A percentile compares a stretch with the other conserved stretches of the same genome.
These are phyloP conservation scores for Moxostoma hubbsi DNA, from an alignment of 2,797 vertebrate species.

Conservation along the genomic window DNA sequence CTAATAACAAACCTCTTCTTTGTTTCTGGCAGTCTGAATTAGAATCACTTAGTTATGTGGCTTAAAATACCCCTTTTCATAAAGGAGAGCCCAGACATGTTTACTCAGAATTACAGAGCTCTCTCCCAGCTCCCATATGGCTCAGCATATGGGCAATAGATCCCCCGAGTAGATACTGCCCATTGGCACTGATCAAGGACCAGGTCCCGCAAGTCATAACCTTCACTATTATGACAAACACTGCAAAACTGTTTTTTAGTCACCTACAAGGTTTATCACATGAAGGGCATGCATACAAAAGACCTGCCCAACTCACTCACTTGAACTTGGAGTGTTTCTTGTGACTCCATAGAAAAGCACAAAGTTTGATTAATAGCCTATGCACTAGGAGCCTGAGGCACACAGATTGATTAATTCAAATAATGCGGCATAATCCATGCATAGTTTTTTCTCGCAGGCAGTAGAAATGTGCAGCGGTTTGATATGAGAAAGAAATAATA, in stretches of 20 bases:
- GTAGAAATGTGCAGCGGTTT: not conserved
- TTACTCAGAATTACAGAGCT: constrained; percentile 30
- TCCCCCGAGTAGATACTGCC: constrained; percentile 21
- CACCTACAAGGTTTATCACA: not conserved
- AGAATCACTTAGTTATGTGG: constrained; percentile 24
- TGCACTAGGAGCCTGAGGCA: not conserved
- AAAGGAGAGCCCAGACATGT: constrained; percentile 20
- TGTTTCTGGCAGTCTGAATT: constrained; percentile 13
- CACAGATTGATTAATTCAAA: not conserved
- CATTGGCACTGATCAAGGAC: constrained; percentile 14
- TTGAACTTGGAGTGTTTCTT: not conserved
- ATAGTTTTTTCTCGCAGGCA: not conserved
- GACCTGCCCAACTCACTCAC: not conserved
- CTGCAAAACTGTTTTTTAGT: constrained; percentile 13
- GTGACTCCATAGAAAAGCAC: not conserved
- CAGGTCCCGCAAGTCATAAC: constrained; percentile 36
- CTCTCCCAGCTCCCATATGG: constrained; percentile 38
- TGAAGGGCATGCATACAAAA: constrained; percentile 18
- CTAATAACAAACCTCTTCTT: constrained; percentile 26
- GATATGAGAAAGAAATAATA: not conserved
- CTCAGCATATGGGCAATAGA: constrained; percentile 45
- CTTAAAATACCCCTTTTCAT: constrained; percentile 26
- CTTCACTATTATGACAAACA: constrained; percentile 8
- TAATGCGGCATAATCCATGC: not conserved
- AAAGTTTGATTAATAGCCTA: not conserved